Evolutionary conservation across 2,797 vertebrate species (phyloP).

Genomic region (Todus mexicanus): DNA sequence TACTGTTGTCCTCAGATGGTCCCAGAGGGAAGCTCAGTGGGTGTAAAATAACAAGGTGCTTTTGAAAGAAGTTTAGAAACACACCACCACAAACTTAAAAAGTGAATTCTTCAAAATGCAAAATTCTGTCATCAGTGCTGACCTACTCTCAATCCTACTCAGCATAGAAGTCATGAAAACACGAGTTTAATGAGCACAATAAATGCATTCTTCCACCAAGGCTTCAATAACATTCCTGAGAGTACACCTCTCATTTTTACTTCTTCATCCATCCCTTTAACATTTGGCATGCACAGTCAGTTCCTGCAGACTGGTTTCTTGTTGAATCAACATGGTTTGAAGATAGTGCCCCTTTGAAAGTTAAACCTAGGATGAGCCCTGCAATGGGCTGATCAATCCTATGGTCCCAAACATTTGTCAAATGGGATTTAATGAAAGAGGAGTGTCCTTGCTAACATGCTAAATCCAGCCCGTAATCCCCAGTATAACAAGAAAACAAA

Average conservation of each 20-base stretch:
- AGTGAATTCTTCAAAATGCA: not conserved
- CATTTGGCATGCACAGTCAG: not conserved
- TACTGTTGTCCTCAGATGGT: not conserved
- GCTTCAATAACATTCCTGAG: not conserved
- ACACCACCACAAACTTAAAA: not conserved
- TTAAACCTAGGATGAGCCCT: slow-evolving; percentile 3
- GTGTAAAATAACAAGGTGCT: slow-evolving; percentile 4
- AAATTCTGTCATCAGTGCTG: not conserved
- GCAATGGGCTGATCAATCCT: slow-evolving; percentile 13
- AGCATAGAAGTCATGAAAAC: not conserved
- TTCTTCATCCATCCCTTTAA: not conserved
- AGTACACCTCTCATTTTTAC: not conserved
- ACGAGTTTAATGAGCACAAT: not conserved
- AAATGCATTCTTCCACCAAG: not conserved
- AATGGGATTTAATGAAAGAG: slow-evolving; percentile 67
- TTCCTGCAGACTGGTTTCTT: not conserved
- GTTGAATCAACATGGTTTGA: not conserved
- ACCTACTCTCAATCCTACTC: not conserved
- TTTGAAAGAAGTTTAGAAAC: not conserved
- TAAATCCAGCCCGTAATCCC: slow-evolving; percentile 66
- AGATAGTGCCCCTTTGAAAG: not conserved
- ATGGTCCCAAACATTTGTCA: slow-evolving; percentile 49
- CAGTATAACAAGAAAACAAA: slow-evolving; percentile 68
- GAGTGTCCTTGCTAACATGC: slow-evolving; percentile 42
- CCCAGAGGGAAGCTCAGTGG: not conserved